Evolutionary conservation across 2,888 invertebrate genomes (phyloP).

Genomic region (Drosophila birchii): DNA sequence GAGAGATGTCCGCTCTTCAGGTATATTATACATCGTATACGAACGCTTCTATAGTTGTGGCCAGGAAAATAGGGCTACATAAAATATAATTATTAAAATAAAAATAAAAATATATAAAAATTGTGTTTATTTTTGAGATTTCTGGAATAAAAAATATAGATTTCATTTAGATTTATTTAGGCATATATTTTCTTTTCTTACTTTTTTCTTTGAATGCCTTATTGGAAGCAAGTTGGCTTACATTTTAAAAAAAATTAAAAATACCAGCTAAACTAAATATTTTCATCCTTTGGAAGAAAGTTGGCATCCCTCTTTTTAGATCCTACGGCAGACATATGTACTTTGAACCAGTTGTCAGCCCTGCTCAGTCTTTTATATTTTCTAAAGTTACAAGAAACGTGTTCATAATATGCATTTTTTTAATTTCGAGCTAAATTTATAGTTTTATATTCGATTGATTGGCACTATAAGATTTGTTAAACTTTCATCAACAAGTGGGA

Average conservation of each 20-base stretch:
- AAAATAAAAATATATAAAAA: not conserved
- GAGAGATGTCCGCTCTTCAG: conserved; percentile 26
- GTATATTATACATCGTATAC: conserved; percentile 8
- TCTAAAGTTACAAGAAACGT: not conserved
- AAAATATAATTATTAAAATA: too few species aligned
- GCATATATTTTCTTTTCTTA: not conserved
- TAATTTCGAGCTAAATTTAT: not conserved
- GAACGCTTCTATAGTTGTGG: not conserved
- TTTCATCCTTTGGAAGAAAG: not conserved
- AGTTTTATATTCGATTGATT: too few species aligned
- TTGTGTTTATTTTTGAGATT: not conserved
- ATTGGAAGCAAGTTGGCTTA: not conserved
- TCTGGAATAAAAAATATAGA: not conserved
- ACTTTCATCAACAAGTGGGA: accelerated
- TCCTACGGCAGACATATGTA: accelerated
- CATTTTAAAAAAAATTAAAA: too few species aligned
- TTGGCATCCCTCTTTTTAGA: not conserved
- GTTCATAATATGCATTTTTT: not conserved
- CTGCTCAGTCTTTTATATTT: too few species aligned
- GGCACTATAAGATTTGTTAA: accelerated
- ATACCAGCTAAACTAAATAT: not conserved
- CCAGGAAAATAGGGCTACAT: not conserved
- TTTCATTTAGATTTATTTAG: not conserved
- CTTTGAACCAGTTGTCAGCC: not conserved
- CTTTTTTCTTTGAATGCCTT: not conserved